Evolutionary conservation across 35 echinoderm and acorn worm genomes (phyloP).

Genomic region (Eucidaris tribuloides): DNA sequence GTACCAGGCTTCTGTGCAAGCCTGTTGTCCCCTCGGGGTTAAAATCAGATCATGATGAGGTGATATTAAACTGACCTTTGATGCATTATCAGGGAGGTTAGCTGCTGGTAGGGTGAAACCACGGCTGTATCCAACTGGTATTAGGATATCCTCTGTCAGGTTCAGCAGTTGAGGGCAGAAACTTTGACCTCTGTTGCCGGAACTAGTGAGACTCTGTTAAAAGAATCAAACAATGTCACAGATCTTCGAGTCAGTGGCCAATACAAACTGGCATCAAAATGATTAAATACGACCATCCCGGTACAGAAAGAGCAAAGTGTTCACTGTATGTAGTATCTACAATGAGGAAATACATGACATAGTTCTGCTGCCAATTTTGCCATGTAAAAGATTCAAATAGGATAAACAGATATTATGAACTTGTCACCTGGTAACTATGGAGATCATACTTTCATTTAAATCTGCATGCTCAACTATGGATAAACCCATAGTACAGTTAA

Average conservation of each 20-base stretch:
- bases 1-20: too few relatives aligned
- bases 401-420: too few relatives aligned
- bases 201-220: neutral
- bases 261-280: neutral
- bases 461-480: too few relatives aligned
- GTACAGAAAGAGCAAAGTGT: too few relatives aligned
- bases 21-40: too few relatives aligned
- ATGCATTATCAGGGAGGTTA: neutral
- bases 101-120: neutral
- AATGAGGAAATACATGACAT: neutral
- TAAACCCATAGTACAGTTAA: too few relatives aligned
- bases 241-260: neutral
- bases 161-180: slow-evolving; percentile 8
- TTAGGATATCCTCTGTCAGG: neutral
- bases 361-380: neutral
- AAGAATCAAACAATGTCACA: neutral
- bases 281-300: neutral
- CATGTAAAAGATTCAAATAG: neutral
- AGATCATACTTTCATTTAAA: too few relatives aligned
- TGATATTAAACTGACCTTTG: too few relatives aligned
- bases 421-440: too few relatives aligned
- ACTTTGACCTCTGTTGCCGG: neutral
- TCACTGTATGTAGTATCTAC: too few relatives aligned
- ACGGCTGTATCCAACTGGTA: neutral
- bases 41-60: too few relatives aligned